Evolutionary conservation across 2,113 vertebrate genomes (phyloP), one percentile per base, ranked within the genome.

Genomic region (Odocoileus hemionus): DNA sequence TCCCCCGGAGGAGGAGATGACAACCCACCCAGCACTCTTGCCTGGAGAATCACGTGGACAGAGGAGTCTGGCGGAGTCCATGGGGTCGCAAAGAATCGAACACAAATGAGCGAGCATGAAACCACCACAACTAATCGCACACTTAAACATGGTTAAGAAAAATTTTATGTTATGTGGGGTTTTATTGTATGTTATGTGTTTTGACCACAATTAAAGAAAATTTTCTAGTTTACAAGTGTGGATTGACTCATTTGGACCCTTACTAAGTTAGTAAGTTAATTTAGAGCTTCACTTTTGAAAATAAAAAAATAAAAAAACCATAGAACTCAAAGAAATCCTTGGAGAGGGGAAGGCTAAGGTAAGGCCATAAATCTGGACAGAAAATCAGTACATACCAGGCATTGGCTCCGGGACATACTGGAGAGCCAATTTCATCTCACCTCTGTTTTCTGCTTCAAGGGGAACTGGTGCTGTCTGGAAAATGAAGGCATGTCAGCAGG

Each of bases 341-440:
- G n/a, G 89, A 84, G 30, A 57, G 9, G 30, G 25, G 19, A 87
- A 6, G 7, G 4, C 36, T 45, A 79, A 83, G 28, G 3, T 33
- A 78, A 94, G 21, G 11, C 4, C 19, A 55, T 16, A 26, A 58
- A 58, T 57, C 15, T 94, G 33, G 54, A 93, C 3, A 91, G 76
- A 19, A 92, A 96, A 96, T 90, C 78, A 89, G 33, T n/a, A 55
- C 98, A 97, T 98, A 99, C 99, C 98, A 96, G 98, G 98, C 50
- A 91, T 30, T 21, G 98, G 99, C 96, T 99, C 98, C 4, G 98
- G 99, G 60, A 99, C 98, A 60, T 99, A 99, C 84, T 99, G 99
- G 36, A 99, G 98, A 39, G 99, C 99, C 23, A 99, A 96, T 98
- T 99, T 99, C 98, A 99, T 99, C 94, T 99, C 99, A 93, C 99